phyloP scores from a whole-genome alignment of 2,113 vertebrate genomes.

The Amblyornis subalaris region DNA sequence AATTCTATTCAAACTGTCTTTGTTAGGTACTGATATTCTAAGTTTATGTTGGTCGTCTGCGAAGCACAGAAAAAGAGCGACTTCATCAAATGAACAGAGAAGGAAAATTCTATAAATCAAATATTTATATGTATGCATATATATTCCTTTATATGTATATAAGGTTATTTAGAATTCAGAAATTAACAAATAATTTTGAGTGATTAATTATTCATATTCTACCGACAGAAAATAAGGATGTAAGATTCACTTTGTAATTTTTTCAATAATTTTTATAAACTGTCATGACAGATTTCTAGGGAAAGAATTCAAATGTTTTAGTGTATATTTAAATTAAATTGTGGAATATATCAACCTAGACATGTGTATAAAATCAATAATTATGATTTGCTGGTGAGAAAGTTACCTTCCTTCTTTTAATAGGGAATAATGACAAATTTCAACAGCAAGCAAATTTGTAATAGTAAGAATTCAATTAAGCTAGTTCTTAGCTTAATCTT shows the following conservation, averaged over 20 bases:
- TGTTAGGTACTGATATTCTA: neutral
- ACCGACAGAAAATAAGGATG: neutral
- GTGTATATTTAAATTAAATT: neutral
- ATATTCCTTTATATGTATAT: neutral
- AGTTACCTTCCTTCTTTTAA: neutral
- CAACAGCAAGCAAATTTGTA: neutral
- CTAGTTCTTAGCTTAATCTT: slow-evolving; percentile 20
- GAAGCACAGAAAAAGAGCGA: neutral
- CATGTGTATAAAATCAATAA: neutral
- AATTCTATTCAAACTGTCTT: neutral
- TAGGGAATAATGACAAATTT: neutral
- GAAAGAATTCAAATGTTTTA: neutral
- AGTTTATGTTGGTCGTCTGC: neutral
- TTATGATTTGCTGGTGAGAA: neutral
- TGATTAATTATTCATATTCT: neutral
- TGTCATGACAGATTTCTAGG: neutral
- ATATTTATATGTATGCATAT: neutral
- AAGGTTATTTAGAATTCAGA: neutral
- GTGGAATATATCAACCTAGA: neutral
- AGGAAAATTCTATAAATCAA: neutral
- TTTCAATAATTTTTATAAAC: neutral
- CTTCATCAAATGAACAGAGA: neutral
- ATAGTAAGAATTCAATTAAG: slow-evolving; percentile 24
- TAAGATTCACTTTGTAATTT: neutral
- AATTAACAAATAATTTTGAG: neutral